Evolutionary conservation across 2,113 vertebrate species (phyloP).

Genomic region (Oncorhynchus gorbuscha): DNA sequence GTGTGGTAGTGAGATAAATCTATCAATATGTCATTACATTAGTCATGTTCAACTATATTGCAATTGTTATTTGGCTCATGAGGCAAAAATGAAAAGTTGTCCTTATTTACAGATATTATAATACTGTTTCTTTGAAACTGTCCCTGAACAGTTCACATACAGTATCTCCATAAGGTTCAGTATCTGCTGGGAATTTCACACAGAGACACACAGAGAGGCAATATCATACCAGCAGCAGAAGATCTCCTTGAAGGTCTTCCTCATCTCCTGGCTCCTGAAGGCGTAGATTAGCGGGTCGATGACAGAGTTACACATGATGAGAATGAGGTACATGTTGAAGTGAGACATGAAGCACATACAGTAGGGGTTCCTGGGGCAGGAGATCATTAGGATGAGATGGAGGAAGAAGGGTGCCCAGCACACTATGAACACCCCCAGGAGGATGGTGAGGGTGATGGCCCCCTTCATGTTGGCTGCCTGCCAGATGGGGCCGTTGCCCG

Average conservation of each 20-base stretch:
- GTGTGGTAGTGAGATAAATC: too few species aligned
- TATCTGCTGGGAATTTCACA: slow-evolving; percentile 14
- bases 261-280: slow-evolving; percentile 57
- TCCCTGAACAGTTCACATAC: background rate
- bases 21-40: too few species aligned
- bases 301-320: slow-evolving; percentile 60
- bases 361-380: slow-evolving; percentile 54
- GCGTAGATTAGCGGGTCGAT: slow-evolving; percentile 60
- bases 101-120: background rate
- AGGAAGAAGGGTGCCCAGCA: slow-evolving; percentile 62
- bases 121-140: background rate
- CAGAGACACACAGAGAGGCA: background rate
- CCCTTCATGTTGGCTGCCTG: slow-evolving; percentile 58
- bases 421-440: slow-evolving; percentile 53
- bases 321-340: slow-evolving; percentile 61
- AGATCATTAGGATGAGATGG: slow-evolving; percentile 60
- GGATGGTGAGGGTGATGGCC: slow-evolving; percentile 53
- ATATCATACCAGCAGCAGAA: slow-evolving; percentile 44
- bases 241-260: slow-evolving; percentile 57
- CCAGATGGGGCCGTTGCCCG: slow-evolving; percentile 35
- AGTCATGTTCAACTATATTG: background rate
- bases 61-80: background rate
- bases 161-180: background rate
- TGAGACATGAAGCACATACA: slow-evolving; percentile 59
- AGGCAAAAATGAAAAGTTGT: background rate